Base-by-base conservation (phyloP, 2,888 invertebrate species). In the Barypeithes pellucidus region DNA sequence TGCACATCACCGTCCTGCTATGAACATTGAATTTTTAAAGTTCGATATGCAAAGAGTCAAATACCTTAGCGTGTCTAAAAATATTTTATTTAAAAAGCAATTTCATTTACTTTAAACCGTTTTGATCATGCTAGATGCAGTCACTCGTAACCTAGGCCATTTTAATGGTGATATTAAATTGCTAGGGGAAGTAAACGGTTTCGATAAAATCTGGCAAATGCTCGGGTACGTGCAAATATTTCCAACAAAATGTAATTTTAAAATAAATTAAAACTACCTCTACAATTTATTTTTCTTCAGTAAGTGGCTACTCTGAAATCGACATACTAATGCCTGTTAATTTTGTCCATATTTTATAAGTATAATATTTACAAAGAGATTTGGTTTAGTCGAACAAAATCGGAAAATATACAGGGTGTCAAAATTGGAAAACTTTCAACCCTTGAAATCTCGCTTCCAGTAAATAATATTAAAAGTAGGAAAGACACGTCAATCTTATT, bases 31-130 rank as follows among this genome's bases (percentile, higher is more conserved):
- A 24, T 24, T 24, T 24, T 2, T 24, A 24, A 24, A 24, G 24
- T 5, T 24, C 24, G 3, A 5, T 24, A 3, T 24, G 24, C 24
- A 24, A 24, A n/a, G 47, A 62, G 62, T 68, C 60, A 61, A 68
- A 50, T 68, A 68, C 68, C 68, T 60, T 68, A 52, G 69, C 69
- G 69, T 69, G 69, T 36, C 29, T 43, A 63, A 12, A 39, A 52
- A 69, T 69, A 69, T 69, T 69, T 69, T 69, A 69, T 69, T 62
- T 69, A 69, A 69, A 69, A 69, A 52, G 69, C 69, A 63, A 63
- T 69, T 69, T 54, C 69, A 69, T 69, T n/a, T 69, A 69, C 57
- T 62, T 52, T n/a, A 24, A 52, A 63, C 62, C 69, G 63, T 69
- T 69, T 54, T 63, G 54, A 63, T 59, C 33, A 36, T 41, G 47